phyloP scores from a whole-genome alignment of 2,113 vertebrate genomes.

The Sinocyclocheilus grahami region DNA sequence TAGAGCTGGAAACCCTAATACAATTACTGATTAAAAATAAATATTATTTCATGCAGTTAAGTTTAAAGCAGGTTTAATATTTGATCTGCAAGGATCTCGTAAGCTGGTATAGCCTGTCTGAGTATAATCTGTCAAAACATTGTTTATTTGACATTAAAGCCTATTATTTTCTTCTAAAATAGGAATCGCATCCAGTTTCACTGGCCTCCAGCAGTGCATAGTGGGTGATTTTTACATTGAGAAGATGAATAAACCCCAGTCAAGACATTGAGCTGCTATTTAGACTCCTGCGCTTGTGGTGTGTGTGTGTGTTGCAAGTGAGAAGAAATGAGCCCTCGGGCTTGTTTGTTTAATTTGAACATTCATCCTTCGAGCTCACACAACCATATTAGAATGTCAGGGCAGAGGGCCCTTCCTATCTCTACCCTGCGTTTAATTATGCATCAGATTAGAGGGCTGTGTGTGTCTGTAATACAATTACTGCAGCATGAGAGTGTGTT shows the following conservation, averaged over 20 bases:
- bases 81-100: background rate
- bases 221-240: slow-evolving; percentile 7
- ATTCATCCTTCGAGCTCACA: slow-evolving; percentile 20
- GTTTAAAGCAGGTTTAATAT: slow-evolving; percentile 4
- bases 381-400: slow-evolving; percentile 36
- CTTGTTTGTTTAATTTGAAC: slow-evolving; percentile 27
- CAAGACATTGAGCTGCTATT: slow-evolving; percentile 7
- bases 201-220: slow-evolving; percentile 6
- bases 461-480: slow-evolving; percentile 35
- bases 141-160: slow-evolving; percentile 11
- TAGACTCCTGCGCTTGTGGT: slow-evolving; percentile 1
- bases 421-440: slow-evolving; percentile 54
- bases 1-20: background rate
- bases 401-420: slow-evolving; percentile 37
- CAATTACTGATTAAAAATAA: background rate
- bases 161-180: slow-evolving; percentile 8
- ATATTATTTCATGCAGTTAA: background rate
- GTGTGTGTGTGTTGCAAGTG: slow-evolving; percentile 24
- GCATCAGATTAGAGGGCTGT: slow-evolving; percentile 31
- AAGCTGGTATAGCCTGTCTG: background rate
- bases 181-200: background rate
- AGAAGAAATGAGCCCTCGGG: background rate
- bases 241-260: background rate
- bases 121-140: background rate
- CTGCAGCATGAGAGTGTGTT: slow-evolving; percentile 21